These are phyloP conservation scores for Bagarius yarrelli DNA, from an alignment of 2,113 vertebrate genomes.

Conservation along the genomic window DNA sequence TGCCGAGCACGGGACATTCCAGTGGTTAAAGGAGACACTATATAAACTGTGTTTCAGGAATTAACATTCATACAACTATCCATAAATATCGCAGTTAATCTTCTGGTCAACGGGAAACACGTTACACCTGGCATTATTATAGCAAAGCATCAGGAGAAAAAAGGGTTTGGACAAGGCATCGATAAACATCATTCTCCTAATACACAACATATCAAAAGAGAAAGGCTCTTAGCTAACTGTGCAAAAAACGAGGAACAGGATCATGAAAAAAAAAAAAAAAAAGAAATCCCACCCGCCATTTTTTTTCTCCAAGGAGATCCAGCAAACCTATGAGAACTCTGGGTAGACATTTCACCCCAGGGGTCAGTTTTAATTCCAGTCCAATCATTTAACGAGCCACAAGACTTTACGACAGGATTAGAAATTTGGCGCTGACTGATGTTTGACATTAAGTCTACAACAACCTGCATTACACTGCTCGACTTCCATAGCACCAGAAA, in stretches of 20 bases:
- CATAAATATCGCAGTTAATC: slow-evolving; percentile 33
- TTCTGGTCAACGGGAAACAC: slow-evolving; percentile 24
- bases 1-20: slow-evolving; percentile 34
- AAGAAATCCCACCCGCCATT: slow-evolving; percentile 25
- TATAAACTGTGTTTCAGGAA: slow-evolving; percentile 23
- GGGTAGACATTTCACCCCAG: slow-evolving; percentile 9
- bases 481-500: slow-evolving; percentile 32
- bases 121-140: slow-evolving; percentile 38
- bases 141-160: slow-evolving; percentile 12
- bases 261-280: background rate
- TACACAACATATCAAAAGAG: slow-evolving; percentile 20
- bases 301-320: slow-evolving; percentile 9
- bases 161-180: slow-evolving; percentile 37
- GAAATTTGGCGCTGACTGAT: slow-evolving; percentile 10
- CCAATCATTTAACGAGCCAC: slow-evolving; percentile 13
- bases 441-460: background rate
- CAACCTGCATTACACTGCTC: background rate
- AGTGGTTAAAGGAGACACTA: slow-evolving; percentile 41
- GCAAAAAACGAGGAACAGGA: slow-evolving; percentile 34
- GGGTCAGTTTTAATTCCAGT: slow-evolving; percentile 15
- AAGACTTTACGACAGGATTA: slow-evolving; percentile 33
- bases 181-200: slow-evolving; percentile 16
- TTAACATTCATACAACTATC: slow-evolving; percentile 51
- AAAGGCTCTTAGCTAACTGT: slow-evolving; percentile 45
- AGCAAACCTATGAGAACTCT: slow-evolving; percentile 28